These are phyloP conservation scores for Ginglymostoma cirratum DNA, from an alignment of 2,113 vertebrate genomes.

Conservation along the genomic window DNA sequence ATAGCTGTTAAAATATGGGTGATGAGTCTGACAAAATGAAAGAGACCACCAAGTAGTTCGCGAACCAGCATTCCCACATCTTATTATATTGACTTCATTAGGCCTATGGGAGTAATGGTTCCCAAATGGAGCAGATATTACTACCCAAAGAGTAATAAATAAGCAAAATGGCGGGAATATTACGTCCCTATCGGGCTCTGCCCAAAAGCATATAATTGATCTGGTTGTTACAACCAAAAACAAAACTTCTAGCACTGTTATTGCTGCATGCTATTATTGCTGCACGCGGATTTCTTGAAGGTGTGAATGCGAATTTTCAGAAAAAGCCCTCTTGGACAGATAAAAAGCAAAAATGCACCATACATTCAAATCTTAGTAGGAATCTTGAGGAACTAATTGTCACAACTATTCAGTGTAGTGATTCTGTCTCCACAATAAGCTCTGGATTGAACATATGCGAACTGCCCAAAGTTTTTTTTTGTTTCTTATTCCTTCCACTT, in stretches of 20 bases:
- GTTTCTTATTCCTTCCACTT: neutral
- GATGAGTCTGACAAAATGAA: neutral
- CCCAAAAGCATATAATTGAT: too few species aligned
- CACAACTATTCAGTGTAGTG: neutral
- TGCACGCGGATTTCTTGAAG: neutral
- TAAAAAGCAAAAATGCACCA: neutral
- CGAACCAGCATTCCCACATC: neutral
- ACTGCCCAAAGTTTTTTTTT: neutral
- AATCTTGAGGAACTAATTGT: too few species aligned
- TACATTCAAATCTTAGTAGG: neutral
- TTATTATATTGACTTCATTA: neutral
- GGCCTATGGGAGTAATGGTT: neutral
- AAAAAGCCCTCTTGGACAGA: neutral
- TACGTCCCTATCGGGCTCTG: neutral
- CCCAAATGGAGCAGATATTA: neutral
- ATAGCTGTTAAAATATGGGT: constrained; percentile 22
- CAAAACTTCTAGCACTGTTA: neutral
- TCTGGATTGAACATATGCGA: neutral
- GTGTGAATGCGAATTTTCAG: neutral
- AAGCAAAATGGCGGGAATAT: neutral
- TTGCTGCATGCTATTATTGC: neutral
- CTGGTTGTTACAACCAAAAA: neutral
- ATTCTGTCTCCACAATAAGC: neutral
- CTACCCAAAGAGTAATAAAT: neutral
- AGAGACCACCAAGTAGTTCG: neutral